Evolutionary conservation across 92 coral and sea anemone species (phyloP).

Genomic region (Heliopora coerulea): DNA sequence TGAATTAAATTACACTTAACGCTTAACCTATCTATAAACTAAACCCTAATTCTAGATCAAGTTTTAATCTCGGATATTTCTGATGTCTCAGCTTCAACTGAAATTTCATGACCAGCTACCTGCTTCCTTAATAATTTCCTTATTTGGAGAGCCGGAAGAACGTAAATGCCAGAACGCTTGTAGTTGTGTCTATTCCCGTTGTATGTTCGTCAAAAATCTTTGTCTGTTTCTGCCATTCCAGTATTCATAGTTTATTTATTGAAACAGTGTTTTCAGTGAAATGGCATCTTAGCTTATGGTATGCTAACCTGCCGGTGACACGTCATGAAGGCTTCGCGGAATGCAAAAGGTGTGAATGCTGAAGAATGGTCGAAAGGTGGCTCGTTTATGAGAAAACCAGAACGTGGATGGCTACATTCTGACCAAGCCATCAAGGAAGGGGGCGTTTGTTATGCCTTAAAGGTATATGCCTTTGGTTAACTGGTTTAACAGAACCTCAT

Average conservation of each 20-base stretch:
- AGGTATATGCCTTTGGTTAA: conserved; percentile 45
- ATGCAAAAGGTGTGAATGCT: conserved; percentile 27
- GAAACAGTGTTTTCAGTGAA: too few relatives aligned
- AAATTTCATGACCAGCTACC: neutral
- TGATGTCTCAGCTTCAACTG: too few relatives aligned
- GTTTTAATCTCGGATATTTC: too few relatives aligned
- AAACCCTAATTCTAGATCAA: too few relatives aligned
- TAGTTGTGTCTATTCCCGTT: too few relatives aligned
- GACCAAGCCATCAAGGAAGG: conserved; percentile 88
- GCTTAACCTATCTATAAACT: too few relatives aligned
- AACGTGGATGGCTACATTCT: conserved; percentile 92
- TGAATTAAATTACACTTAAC: too few relatives aligned
- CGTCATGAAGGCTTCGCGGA: conserved; percentile 6
- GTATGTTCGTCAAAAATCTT: too few relatives aligned
- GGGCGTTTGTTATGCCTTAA: conserved; percentile 95
- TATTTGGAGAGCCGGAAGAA: neutral
- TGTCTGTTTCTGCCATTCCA: too few relatives aligned
- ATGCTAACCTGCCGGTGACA: neutral
- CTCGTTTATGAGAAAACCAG: conserved; percentile 87
- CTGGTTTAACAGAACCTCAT: too few relatives aligned
- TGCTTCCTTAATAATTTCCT: neutral
- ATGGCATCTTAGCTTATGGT: neutral
- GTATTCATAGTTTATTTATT: neutral
- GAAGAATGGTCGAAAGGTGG: conserved; percentile 97
- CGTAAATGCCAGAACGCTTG: too few relatives aligned